A percentile compares a stretch with the other conserved stretches of the same genome.
phyloP scores from a whole-genome alignment of 92 coral and sea anemone genomes.

The Epizoanthus illoricatus region DNA sequence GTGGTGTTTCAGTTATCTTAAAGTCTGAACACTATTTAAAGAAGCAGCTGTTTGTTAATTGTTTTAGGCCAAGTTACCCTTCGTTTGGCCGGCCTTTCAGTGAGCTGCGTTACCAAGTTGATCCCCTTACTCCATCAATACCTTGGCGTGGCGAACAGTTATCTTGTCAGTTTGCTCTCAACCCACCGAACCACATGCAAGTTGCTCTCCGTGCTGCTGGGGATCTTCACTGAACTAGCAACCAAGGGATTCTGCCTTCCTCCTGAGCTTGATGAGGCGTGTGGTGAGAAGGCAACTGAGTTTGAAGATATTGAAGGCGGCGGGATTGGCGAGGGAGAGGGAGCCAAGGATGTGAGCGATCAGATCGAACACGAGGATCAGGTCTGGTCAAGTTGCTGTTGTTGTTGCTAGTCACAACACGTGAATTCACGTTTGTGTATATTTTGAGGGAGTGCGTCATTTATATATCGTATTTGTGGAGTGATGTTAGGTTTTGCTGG shows the following conservation, averaged over 20 bases:
- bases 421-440: no score
- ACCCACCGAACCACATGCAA: conserved; percentile 80
- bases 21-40: neutral
- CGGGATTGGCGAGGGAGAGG: conserved; percentile 98
- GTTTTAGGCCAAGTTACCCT: conserved; percentile 5
- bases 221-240: conserved; percentile 84
- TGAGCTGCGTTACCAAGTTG: conserved; percentile 34
- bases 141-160: conserved; percentile 62
- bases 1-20: no score
- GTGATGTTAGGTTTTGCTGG: no score
- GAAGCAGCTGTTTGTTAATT: neutral
- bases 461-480: no score
- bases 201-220: conserved; percentile 80
- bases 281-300: conserved; percentile 88
- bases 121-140: conserved; percentile 79
- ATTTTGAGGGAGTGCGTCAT: no score
- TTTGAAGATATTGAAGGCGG: conserved; percentile 94
- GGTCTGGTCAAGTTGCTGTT: conserved; percentile 42
- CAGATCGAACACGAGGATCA: conserved; percentile 95
- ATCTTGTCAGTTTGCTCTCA: conserved; percentile 59
- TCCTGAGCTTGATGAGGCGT: conserved; percentile 83
- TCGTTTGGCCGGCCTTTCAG: conserved; percentile 21
- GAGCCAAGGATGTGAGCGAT: conserved; percentile 95
- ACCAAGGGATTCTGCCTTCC: conserved; percentile 93
- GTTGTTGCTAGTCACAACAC: no score